phyloP scores from a whole-genome alignment of 2,888 invertebrate genomes.

The Scaptomyza reducta region DNA sequence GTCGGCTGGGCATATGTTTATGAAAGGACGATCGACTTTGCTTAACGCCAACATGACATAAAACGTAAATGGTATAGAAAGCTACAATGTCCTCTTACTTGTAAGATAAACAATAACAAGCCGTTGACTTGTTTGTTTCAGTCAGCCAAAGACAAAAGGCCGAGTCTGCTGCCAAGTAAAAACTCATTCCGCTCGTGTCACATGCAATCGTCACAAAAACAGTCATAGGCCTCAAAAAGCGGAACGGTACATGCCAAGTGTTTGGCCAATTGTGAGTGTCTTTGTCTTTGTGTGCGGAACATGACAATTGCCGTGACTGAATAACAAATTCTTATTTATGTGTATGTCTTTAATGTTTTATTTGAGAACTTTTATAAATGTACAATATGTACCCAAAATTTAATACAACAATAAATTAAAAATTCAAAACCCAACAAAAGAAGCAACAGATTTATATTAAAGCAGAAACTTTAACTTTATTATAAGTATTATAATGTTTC shows the following conservation, averaged over 20 bases:
- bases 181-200: conserved; percentile 57
- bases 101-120: conserved; percentile 75
- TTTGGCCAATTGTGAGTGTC: conserved; percentile 38
- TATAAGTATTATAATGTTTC: too few species aligned
- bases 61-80: conserved; percentile 80
- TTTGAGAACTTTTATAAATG: too few species aligned
- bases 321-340: conserved; percentile 4
- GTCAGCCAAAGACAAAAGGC: conserved; percentile 51
- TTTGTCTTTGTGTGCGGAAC: conserved; percentile 2
- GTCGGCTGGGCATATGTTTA: conserved; percentile 42
- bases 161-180: conserved; percentile 48
- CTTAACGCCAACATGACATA: conserved; percentile 56
- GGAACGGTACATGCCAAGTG: conserved; percentile 43
- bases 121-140: conserved; percentile 52
- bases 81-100: conserved; percentile 71
- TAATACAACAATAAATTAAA: too few species aligned
- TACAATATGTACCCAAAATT: too few species aligned
- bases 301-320: conserved; percentile 28
- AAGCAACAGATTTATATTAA: too few species aligned
- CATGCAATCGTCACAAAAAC: conserved; percentile 55
- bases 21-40: conserved; percentile 45
- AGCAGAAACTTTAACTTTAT: background rate
- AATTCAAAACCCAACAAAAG: too few species aligned
- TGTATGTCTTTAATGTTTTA: background rate
- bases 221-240: conserved; percentile 6